Evolutionary conservation across 2,888 invertebrate species (phyloP), one percentile per base, ranked within the genome.

Genomic region (Apodemia duryi): DNA sequence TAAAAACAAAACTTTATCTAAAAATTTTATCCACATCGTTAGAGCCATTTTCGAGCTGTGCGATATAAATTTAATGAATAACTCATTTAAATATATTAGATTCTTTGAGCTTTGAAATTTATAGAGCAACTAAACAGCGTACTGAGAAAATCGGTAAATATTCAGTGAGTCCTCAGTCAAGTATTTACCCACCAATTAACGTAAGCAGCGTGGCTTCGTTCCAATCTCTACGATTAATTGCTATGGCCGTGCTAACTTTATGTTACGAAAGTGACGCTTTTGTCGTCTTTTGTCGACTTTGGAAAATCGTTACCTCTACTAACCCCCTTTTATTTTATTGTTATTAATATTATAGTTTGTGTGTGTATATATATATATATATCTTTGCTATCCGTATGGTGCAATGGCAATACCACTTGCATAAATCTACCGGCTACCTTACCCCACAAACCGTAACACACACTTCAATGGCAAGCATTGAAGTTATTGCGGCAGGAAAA

Each of bases 181-280:
- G 52, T 52, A 52, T 52, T 52, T 52, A 52, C 28, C 52, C 52
- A 52, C 52, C 52, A 52, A 28, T 52, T 52, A 52, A 52, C 52
- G 52, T 28, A 52, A 52, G 43, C 43, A 43, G 6, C 28, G 51
- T 52, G 28, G 28, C 51, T 52, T 52, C 51, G 54, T 54, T 54
- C 54, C 54, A 54, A 54, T 54, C 54, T 52, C 54, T 54, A 54
- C 29, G 29, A 54, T 54, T 54, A 54, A 54, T 54, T 54, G 54
- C 54, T 54, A 54, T 54, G 28, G 28, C 54, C 28, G 54, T 54
- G 54, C 11, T 54, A 52, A 54, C 43, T 43, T 43, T 29, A 54
- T 28, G 54, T 10, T 54, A 11, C 11, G 21, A 52, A 52, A 54
- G 28, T 54, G 54, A 54, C 11, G 54, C 29, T 54, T 54, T 54